Evolutionary conservation across 2,888 invertebrate genomes (phyloP).

Genomic region (Agrochola litura): DNA sequence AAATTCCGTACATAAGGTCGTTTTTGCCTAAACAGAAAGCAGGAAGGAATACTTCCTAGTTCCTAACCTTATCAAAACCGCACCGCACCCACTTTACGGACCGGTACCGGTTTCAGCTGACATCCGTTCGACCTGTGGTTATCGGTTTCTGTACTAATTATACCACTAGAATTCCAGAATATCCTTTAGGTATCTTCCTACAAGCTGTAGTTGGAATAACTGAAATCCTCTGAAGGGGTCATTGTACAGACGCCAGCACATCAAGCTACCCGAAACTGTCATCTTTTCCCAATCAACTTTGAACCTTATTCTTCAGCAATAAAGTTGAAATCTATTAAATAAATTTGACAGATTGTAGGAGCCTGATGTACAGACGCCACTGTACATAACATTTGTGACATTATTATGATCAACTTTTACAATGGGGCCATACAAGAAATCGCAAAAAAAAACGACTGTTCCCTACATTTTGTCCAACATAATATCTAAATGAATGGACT

Average conservation of each 20-base stretch:
- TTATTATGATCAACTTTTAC: not conserved
- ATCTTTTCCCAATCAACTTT: too few species aligned
- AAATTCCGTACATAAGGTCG: not conserved
- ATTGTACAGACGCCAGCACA: too few species aligned
- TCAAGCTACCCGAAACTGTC: too few species aligned
- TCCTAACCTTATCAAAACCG: constrained; percentile 12
- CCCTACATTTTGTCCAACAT: not conserved
- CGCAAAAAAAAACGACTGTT: not conserved
- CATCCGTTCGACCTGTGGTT: not conserved
- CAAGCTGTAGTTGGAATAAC: not conserved
- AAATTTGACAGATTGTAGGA: too few species aligned
- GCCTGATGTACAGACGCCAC: too few species aligned
- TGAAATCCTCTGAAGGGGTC: not conserved
- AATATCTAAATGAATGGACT: not conserved
- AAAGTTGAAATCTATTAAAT: too few species aligned
- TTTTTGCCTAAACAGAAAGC: not conserved
- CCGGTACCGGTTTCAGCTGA: not conserved
- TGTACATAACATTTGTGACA: too few species aligned
- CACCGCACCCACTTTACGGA: not conserved
- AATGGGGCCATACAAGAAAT: not conserved
- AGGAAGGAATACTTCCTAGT: not conserved
- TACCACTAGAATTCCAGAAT: not conserved
- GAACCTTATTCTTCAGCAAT: too few species aligned
- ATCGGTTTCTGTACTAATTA: not conserved
- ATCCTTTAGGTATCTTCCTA: too few species aligned